These are phyloP conservation scores for Malurus alboscapulatus DNA, from an alignment of 2,113 vertebrate species.

Conservation along the genomic window DNA sequence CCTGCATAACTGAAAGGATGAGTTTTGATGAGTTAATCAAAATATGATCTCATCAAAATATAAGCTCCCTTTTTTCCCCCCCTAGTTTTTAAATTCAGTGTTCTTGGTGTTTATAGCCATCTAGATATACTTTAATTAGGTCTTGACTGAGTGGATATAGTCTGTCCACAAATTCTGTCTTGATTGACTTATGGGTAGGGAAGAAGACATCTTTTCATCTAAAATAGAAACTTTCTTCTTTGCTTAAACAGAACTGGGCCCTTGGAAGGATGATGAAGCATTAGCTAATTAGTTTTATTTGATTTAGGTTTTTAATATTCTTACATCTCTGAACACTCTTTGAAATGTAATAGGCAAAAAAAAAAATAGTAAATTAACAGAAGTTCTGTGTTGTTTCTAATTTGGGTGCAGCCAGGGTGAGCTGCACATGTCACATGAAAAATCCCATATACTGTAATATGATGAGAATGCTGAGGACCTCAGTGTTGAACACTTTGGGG, in stretches of 20 bases:
- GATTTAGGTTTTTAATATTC: not conserved
- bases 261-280: not conserved
- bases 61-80: fast-evolving
- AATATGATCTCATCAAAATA: not conserved
- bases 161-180: not conserved
- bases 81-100: not conserved
- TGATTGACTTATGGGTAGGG: not conserved
- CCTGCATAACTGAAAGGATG: not conserved
- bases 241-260: not conserved
- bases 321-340: not conserved
- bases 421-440: not conserved
- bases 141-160: not conserved
- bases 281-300: not conserved
- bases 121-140: not conserved
- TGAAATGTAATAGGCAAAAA: not conserved
- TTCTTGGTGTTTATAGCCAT: not conserved
- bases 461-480: not conserved
- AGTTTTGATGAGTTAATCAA: not conserved
- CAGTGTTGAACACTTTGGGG: not conserved
- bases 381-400: not conserved
- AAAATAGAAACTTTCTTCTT: not conserved
- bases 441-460: not conserved
- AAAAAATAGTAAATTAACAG: not conserved
- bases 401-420: not conserved
- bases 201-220: not conserved